Base-by-base conservation (phyloP, 2,888 invertebrate species). In the Hypercompe scribonia region DNA sequence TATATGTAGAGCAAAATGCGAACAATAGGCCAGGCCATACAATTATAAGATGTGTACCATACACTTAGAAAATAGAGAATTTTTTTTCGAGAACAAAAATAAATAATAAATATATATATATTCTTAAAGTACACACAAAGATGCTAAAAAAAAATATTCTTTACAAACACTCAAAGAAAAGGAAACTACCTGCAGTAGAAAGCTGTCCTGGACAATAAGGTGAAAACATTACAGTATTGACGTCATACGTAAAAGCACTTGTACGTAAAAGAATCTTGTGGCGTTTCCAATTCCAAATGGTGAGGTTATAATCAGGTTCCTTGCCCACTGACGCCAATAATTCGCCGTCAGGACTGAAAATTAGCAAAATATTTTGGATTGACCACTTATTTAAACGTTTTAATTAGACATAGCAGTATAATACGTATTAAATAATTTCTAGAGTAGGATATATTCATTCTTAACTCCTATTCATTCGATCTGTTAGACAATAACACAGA, bases 231-330 rank as follows among this genome's bases (percentile, higher is more conserved):
- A 98, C 97, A 75, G 97, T 96, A 82, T 97, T 97, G 2, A 99
- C 97, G 87, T 98, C 98, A 87, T 97, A 98, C 24, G 97, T 97
- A 90, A 98, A 97, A 0, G 99, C 98, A 88, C 98, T 98, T 18
- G 97, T 97, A 67, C 98, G 96, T 50, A 99, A 93, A 66, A 98
- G 94, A 71, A 98, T 98, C 83, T 94, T 96, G 73, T 97, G 97
- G 28, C 96, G 96, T 82, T 96, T 96, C 99, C 99, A 99, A 86
- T 97, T 97, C 99, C 99, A 99, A 74, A 99, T 97, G 0, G 99
- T 99, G 58, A 99, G 95, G 90, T 97, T 97, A 89, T 97, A 98
- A 90, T 99, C 99, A 0, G 99, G 99, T 77, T 97, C 97, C 15
- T 97, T 97, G 0, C 98, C 98, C 88, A 98, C 97, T 0, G 98